These are phyloP conservation scores for Hydrotaea diabolus DNA, from an alignment of 2,888 invertebrate genomes.

Conservation along the genomic window DNA sequence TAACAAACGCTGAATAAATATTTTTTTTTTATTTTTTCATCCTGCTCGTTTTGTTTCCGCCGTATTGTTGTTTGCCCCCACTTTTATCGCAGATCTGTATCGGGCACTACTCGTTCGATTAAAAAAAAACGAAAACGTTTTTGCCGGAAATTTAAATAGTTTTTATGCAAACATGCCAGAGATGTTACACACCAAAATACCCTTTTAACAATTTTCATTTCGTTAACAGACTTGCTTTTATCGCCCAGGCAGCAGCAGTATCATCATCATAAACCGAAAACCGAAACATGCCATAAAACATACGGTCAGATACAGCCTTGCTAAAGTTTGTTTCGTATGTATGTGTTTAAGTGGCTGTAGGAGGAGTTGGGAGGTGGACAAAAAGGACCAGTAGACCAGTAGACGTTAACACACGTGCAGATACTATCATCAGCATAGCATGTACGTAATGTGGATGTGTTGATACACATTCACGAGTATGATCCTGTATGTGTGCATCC, in stretches of 20 bases:
- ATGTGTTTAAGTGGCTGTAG: background rate
- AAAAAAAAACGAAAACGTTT: slow-evolving; percentile 39
- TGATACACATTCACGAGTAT: background rate
- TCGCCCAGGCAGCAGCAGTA: slow-evolving; percentile 44
- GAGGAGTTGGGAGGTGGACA: background rate
- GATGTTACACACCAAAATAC: background rate
- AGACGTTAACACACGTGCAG: background rate
- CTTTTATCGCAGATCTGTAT: background rate
- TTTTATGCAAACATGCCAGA: slow-evolving; percentile 28
- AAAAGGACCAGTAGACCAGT: background rate
- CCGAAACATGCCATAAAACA: slow-evolving; percentile 45
- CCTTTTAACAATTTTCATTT: slow-evolving; percentile 6
- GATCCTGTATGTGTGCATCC: background rate
- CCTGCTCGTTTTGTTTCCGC: too few species aligned
- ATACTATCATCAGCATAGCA: background rate
- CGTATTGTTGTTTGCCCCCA: too few species aligned
- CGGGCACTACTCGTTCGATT: background rate
- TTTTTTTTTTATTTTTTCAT: too few species aligned
- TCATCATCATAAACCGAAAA: slow-evolving; percentile 51
- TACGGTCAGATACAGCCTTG: slow-evolving; percentile 27
- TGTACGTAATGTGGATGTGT: slow-evolving; percentile 13
- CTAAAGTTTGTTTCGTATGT: background rate
- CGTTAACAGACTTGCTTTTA: slow-evolving; percentile 28
- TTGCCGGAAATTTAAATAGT: slow-evolving; percentile 62
- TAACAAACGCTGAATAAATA: background rate